Evolutionary conservation across 2,113 vertebrate species (phyloP).

Genomic region (Rhegmatorhina hoffmannsi): DNA sequence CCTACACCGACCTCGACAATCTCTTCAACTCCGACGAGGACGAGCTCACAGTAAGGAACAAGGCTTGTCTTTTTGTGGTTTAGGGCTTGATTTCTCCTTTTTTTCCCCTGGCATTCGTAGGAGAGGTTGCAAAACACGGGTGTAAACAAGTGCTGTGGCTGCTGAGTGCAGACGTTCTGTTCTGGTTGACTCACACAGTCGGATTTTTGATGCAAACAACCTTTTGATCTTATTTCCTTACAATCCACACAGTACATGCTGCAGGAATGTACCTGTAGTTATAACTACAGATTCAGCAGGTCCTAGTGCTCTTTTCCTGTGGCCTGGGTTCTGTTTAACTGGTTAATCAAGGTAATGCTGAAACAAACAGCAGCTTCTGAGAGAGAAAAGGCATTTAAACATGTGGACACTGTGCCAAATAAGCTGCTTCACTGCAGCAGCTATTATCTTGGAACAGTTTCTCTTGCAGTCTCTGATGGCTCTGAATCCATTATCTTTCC

Average conservation of each 20-base stretch:
- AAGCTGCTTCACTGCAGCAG: constrained; percentile 3
- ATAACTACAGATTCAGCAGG: not conserved
- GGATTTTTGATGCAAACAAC: not conserved
- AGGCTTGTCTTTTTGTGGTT: not conserved
- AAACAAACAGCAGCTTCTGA: not conserved
- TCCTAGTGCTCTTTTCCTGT: not conserved
- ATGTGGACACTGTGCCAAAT: not conserved
- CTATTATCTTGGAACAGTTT: constrained; percentile 23
- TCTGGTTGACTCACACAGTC: not conserved
- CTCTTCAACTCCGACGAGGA: constrained; percentile 99
- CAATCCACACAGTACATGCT: not conserved
- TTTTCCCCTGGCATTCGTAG: not conserved
- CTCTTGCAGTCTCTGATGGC: not conserved
- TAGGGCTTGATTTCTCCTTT: not conserved
- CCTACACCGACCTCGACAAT: constrained; percentile 97
- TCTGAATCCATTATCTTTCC: constrained; percentile 34
- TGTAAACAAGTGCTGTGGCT: not conserved
- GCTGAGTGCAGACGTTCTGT: not conserved
- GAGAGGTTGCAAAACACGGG: not conserved
- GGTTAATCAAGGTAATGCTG: not conserved
- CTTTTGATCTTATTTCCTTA: not conserved
- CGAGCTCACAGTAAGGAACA: constrained; percentile 84
- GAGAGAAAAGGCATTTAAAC: not conserved
- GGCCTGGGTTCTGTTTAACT: not conserved
- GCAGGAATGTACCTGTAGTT: not conserved